Conservation (phyloP, 2,888 invertebrate species). For the Cremastinae sp. region DNA sequence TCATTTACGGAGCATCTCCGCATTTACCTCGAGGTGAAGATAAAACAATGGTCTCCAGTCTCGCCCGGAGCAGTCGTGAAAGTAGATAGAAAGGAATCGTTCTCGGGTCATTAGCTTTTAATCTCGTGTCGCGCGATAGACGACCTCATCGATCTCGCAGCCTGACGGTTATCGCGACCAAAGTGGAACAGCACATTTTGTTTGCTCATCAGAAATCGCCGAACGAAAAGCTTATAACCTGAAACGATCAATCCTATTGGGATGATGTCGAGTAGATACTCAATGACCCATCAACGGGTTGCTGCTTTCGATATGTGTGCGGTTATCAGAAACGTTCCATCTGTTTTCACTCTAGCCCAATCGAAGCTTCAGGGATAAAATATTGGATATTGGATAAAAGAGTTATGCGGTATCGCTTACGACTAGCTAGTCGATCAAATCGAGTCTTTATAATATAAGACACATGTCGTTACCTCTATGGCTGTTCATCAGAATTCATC, state of each 20-base stretch:
- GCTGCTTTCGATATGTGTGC: not conserved
- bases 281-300: conserved; percentile 18
- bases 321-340: conserved; percentile 19
- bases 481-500: not conserved
- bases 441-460: not conserved
- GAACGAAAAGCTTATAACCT: conserved; percentile 13
- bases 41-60: too few species aligned
- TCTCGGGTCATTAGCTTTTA: too few species aligned
- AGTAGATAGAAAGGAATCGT: too few species aligned
- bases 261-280: conserved; percentile 16
- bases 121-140: not conserved
- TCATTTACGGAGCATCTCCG: not conserved
- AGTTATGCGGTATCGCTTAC: conserved; percentile 30
- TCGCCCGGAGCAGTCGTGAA: too few species aligned
- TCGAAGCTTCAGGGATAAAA: not conserved
- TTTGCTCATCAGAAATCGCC: conserved; percentile 38
- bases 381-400: conserved; percentile 25
- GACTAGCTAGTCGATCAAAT: conserved; percentile 1
- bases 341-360: conserved; percentile 11
- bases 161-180: conserved; percentile 52
- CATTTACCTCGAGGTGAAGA: not conserved
- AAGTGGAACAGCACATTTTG: conserved; percentile 34
- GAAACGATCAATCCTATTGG: conserved; percentile 1
- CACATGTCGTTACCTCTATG: not conserved
- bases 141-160: conserved; percentile 52